Conservation (phyloP, 2,888 invertebrate species). For the Hartigia nigra region DNA sequence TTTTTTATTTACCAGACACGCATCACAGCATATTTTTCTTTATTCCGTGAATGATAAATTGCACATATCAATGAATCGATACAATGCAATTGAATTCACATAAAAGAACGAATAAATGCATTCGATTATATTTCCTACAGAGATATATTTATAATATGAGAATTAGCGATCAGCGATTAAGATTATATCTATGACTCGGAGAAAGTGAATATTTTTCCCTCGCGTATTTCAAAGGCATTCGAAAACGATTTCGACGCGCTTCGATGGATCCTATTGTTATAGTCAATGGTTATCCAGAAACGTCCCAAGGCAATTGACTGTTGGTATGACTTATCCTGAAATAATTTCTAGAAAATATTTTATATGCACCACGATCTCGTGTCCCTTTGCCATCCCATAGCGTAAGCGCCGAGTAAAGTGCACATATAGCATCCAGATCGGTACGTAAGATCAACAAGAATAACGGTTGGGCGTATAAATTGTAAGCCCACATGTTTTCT, state of each 20-base stretch:
- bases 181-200: background rate
- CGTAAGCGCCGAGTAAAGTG: background rate
- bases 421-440: background rate
- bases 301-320: background rate
- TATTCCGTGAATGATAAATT: background rate
- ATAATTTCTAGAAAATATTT: constrained; percentile 1
- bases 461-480: background rate
- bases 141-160: background rate
- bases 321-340: background rate
- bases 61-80: background rate
- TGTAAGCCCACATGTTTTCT: background rate
- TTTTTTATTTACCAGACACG: background rate
- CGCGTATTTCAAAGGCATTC: background rate
- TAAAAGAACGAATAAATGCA: background rate
- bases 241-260: background rate
- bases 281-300: background rate
- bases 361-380: background rate
- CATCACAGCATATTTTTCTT: background rate
- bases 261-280: background rate
- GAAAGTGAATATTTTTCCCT: background rate
- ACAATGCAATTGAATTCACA: background rate
- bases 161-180: background rate
- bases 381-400: background rate
- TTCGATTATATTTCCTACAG: background rate
- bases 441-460: background rate